Evolutionary conservation across 30 jellyfish, hydroid and myxozoan species (phyloP), one percentile per base, ranked within the genome.

Genomic region (Sanderia malayensis): DNA sequence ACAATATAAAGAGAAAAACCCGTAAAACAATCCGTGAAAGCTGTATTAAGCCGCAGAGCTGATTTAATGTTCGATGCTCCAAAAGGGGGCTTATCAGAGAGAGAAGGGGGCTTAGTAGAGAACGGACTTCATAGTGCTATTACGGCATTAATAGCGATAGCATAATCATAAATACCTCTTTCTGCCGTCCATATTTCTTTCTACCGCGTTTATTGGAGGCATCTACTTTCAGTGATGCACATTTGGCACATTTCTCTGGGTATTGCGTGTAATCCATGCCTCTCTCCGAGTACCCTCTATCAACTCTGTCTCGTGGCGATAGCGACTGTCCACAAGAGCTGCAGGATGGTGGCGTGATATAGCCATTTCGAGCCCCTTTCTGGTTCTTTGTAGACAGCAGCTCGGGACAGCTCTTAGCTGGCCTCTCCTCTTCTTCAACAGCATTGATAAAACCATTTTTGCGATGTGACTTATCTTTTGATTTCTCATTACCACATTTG

Each of bases 261-360:
- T 32, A 31, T 13, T 31, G 68, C 24, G 78, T 21, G 33, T 33
- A 57, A 10, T 46, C 80, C 30, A 45, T 76, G 8, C 80, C 87
- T 1, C 78, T 75, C 33, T 76, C 93, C 15, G 66, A 31, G 41
- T 52, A 26, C 26, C 80, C 93, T 8, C 85, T 61, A 30, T 70
- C 80, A 33, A 3, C 69, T 59, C 45, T 69, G 52, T 61, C 85
- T 79, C 77, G 70, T 10, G 81, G 90, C 47, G 93, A 68, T 41
- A 70, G 37, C 73, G 46, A 74, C 84, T 70, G 93, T 28, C 93
- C 93, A 23, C 93, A 81, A 0, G 82, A 70, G 47, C 79, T 70
- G 46, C 93, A 81, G 2, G 59, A 44, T 18, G 82, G 79, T 4
- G 73, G 84, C 23, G 45, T 60, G 26, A 81, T 66, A 49, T 34